Conservation (phyloP, 1,140 invertebrate genomes). For the Pseudomyrmex dendroicus region DNA sequence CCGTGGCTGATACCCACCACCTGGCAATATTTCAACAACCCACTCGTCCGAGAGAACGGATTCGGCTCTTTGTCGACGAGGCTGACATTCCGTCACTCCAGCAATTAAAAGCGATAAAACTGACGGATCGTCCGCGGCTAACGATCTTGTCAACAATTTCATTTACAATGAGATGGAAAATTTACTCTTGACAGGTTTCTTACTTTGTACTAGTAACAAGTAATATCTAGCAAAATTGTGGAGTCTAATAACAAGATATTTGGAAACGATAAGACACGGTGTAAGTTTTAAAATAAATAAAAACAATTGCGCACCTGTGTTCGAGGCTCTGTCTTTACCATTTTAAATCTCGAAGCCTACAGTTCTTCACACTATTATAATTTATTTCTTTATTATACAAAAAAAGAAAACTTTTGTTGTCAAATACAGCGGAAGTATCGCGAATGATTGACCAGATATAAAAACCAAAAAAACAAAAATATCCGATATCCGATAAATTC, state of each 20-base stretch:
- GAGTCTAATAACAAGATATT: neutral
- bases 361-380: too few relatives aligned
- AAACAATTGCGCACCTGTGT: too few relatives aligned
- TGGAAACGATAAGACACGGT: neutral
- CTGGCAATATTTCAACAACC: conserved; percentile 76
- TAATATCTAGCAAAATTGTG: neutral
- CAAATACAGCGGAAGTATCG: too few relatives aligned
- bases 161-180: neutral
- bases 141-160: neutral
- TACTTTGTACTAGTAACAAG: neutral
- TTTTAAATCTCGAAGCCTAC: too few relatives aligned
- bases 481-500: neutral
- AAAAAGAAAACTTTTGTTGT: too few relatives aligned
- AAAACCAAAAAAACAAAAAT: neutral
- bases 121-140: neutral
- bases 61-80: conserved; percentile 64
- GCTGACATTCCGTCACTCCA: conserved; percentile 49
- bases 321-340: too few relatives aligned
- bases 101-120: conserved; percentile 65
- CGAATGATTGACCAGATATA: too few relatives aligned
- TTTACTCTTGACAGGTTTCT: neutral
- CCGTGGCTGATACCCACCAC: conserved; percentile 70
- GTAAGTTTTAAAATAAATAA: too few relatives aligned
- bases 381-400: too few relatives aligned
- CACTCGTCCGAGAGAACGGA: conserved; percentile 51